phyloP scores from a whole-genome alignment of 2,797 vertebrate genomes.

The Thalassophryne amazonica region DNA sequence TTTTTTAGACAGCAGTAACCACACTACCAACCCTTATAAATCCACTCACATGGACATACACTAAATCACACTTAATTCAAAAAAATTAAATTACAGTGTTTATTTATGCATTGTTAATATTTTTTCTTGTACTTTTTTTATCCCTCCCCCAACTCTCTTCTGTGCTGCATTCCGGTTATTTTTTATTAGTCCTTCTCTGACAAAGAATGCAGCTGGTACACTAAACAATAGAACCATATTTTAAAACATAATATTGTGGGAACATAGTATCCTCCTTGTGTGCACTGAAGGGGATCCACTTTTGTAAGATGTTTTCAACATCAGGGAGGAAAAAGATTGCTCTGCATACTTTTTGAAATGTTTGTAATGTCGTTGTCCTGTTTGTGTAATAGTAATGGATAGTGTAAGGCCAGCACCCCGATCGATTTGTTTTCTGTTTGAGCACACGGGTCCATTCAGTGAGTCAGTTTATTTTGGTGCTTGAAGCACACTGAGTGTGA shows the following conservation, averaged over 20 bases:
- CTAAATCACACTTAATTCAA: not conserved
- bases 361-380: constrained; percentile 5
- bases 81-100: not conserved
- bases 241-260: no score
- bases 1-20: no score
- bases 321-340: not conserved
- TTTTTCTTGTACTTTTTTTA: not conserved
- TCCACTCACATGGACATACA: no score
- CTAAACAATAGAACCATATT: no score
- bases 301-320: constrained; percentile 1
- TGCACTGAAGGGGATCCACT: no score
- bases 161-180: no score
- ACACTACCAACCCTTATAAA: no score
- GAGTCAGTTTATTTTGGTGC: constrained; percentile 8
- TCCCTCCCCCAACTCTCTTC: no score
- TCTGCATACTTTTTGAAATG: not conserved
- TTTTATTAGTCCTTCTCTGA: no score
- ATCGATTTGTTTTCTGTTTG: not conserved
- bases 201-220: no score
- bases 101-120: not conserved
- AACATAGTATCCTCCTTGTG: no score
- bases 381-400: constrained; percentile 13
- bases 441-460: not conserved
- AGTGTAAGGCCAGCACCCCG: not conserved
- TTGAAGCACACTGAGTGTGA: not conserved